Base-by-base conservation (phyloP, 2,888 invertebrate genomes). In the Spodoptera picta region DNA sequence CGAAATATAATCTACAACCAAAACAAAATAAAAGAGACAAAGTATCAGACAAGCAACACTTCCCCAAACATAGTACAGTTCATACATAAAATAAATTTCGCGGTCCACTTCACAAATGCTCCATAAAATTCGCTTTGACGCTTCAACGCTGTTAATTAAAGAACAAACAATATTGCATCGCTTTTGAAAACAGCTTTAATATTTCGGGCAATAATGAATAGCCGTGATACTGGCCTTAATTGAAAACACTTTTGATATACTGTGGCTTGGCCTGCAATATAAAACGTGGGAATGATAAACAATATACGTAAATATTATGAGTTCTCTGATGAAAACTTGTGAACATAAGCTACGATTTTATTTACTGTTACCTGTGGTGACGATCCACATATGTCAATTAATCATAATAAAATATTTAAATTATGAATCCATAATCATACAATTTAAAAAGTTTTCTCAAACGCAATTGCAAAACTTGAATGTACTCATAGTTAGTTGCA, bases 111-210 rank as follows among this genome's bases (percentile, higher is more conserved):
- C 54, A 59, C 59, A 46, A 72, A 66, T 66, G 47, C 51, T 52
- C 36, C 55, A 69, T 73, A 69, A 73, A 69, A 69, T 66, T 73
- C 60, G 36, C 73, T 69, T 59, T 73, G 54, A 45, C 67, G 68
- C 53, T 69, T 57, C 43, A 62, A 64, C 58, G 14, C 47, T 57
- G 60, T 72, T 72, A 74, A 74, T 69, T 72, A 69, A 74, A 74
- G 50, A 60, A 72, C 69, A 69, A 72, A 74, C 54, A 74, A 60
- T 72, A 60, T 69, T 44, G 55, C 51, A 52, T 56, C 42, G 58
- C 59, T 74, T 73, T 74, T 63, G 47, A 55, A 67, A 64, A 43
- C 60, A 6, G 59, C 46, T 74, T 73, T 69, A 65, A 66, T 69
- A 65, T 69, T 69, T 67, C 43, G 48, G 11, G 12, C 43, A 46